Evolutionary conservation across 2,888 invertebrate species (phyloP).

Genomic region (Lottia gigantea): DNA sequence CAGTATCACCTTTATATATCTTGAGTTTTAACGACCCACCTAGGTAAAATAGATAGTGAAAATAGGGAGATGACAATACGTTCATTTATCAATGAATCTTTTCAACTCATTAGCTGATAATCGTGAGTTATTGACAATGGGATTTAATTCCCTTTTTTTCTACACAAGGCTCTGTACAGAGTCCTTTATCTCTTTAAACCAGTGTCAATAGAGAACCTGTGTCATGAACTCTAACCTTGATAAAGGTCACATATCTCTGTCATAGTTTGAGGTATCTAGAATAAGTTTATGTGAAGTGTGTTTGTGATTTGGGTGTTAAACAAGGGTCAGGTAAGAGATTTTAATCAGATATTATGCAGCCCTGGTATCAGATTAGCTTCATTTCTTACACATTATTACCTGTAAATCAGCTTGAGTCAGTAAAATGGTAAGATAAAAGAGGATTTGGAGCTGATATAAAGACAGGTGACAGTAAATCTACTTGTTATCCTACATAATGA

Average conservation of each 20-base stretch:
- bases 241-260: not conserved
- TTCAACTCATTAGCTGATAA: not conserved
- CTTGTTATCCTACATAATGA: too few relatives aligned
- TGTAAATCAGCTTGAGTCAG: too few relatives aligned
- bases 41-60: too few relatives aligned
- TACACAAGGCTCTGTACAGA: not conserved
- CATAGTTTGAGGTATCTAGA: not conserved
- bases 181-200: not conserved
- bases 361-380: too few relatives aligned
- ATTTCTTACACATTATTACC: too few relatives aligned
- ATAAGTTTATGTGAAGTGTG: not conserved
- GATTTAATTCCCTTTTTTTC: not conserved
- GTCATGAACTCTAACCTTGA: not conserved
- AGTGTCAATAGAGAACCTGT: constrained; percentile 2
- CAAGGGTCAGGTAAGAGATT: not conserved
- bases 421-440: too few relatives aligned
- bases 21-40: too few relatives aligned
- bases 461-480: too few relatives aligned
- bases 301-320: not conserved
- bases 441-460: too few relatives aligned
- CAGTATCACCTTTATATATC: too few relatives aligned
- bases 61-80: not conserved
- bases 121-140: not conserved
- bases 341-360: too few relatives aligned
- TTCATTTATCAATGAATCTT: not conserved